Evolutionary conservation across 1,140 invertebrate genomes (phyloP), one percentile per base, ranked within the genome.

Genomic region (Steinernema khuongi): DNA sequence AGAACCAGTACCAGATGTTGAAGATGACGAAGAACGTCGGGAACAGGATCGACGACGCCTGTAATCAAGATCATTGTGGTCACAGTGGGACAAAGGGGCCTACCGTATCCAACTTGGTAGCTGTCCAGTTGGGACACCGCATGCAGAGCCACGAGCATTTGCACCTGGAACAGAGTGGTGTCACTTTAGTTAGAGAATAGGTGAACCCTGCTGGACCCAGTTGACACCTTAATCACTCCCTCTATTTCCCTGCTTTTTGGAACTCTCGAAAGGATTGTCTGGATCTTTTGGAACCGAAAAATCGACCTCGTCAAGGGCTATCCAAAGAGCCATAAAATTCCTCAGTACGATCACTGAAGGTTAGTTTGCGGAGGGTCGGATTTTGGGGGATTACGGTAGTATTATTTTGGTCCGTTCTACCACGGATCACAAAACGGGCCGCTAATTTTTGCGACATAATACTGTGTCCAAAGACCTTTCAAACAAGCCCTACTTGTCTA

Each of bases 1-100:
- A 73, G 75, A 84, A 81, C 82, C 82, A 84, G 72, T 84, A 84
- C 81, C 81, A 84, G 31, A 84, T 74, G 71, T 84, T 84, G 82
- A 84, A 84, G 14, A 81, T 50, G 7, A 82, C 31, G 60, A 84
- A 84, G 66, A 70, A 77, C 14, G 77, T 60, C 17, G 82, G 82
- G 69, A 84, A 84, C 18, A 84, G 22, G 1, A 85, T 74, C 0
- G 80, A 72, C 14, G 82, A 84, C n/a, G 79, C 79, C 80, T 81
- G 68, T 31, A 74, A 78, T 30, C 0, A 75, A 29, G 22, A 75
- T 31, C 33, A 7, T 31, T 22, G 33, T 17, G 29, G 41, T 7
- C 70, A 28, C 30, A 26, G 41, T 41, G 70, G 18, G 60, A 67
- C 31, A 41, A 19, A 29, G 44, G 17, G 31, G 11, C 1, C 17